Evolutionary conservation across 1,140 invertebrate genomes (phyloP).

Genomic region (Bilobella aurantiaca): DNA sequence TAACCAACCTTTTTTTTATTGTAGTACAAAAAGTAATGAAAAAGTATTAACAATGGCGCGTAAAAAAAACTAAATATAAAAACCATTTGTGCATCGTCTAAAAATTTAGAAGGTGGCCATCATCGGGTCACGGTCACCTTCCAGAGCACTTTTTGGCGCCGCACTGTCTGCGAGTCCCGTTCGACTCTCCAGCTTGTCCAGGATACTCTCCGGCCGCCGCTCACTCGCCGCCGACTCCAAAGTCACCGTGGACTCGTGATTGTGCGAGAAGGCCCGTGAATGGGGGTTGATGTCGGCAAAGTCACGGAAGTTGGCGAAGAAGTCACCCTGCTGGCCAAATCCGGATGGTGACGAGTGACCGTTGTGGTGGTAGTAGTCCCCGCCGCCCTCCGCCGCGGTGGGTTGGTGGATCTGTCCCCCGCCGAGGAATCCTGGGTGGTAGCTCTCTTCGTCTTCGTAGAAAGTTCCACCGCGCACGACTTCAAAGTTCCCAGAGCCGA

Average conservation of each 20-base stretch:
- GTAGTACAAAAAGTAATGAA: too few species aligned
- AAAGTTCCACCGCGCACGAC: constrained; percentile 77
- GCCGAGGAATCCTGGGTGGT: constrained; percentile 16
- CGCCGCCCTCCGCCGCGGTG: constrained; percentile 27
- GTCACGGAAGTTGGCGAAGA: constrained; percentile 76
- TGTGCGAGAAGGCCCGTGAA: constrained; percentile 65
- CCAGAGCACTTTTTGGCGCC: too few species aligned
- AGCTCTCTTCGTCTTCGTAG: constrained; percentile 52
- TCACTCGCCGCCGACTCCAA: constrained; percentile 37
- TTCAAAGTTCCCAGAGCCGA: constrained; percentile 79
- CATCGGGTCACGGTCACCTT: constrained; percentile 30
- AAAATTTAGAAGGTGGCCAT: constrained; percentile 33
- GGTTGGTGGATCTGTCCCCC: background rate
- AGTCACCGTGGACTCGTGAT: constrained; percentile 63
- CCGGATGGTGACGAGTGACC: constrained; percentile 45
- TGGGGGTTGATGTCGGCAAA: constrained; percentile 78
- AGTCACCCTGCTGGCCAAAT: constrained; percentile 49
- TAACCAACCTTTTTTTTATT: too few species aligned
- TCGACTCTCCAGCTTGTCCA: constrained; percentile 57
- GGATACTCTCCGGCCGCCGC: constrained; percentile 59
- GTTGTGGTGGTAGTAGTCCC: constrained; percentile 34
- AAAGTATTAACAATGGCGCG: too few species aligned
- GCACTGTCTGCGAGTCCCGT: background rate
- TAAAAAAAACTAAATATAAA: too few species aligned
- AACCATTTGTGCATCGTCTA: too few species aligned